Conservation (phyloP, 2,888 invertebrate species). For the Kryphioiulus occultus region DNA sequence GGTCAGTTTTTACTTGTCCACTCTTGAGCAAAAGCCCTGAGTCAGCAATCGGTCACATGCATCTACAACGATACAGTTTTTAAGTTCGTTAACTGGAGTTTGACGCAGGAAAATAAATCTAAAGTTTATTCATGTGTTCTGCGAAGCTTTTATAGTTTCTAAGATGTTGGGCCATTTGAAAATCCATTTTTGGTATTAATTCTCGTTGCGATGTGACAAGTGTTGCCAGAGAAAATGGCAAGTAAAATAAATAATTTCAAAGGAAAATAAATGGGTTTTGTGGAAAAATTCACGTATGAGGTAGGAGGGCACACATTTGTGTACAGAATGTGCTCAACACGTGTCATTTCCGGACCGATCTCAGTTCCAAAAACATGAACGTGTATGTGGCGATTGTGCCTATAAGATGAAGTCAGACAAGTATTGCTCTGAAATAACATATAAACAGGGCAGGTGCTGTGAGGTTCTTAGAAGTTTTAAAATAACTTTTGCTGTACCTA, state of each 20-base stretch:
- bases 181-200: neutral
- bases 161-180: neutral
- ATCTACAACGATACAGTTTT: conserved; percentile 34
- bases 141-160: too few species aligned
- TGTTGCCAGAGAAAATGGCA: neutral
- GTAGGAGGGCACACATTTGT: neutral
- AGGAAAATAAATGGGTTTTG: neutral
- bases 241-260: conserved; percentile 3
- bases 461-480: neutral
- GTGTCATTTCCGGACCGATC: neutral
- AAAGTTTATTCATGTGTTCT: too few species aligned
- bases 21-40: neutral
- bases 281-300: neutral
- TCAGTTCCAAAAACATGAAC: neutral
- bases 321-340: neutral
- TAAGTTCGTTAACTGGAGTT: neutral
- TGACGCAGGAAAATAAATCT: neutral
- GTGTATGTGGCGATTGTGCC: too few species aligned
- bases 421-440: conserved; percentile 13
- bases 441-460: neutral
- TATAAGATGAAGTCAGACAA: neutral
- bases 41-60: neutral
- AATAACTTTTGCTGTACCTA: neutral
- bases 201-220: neutral
- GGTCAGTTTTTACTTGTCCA: neutral